Evolutionary conservation across 1,140 invertebrate genomes (phyloP).

Genomic region (Neuroterus valhalla): DNA sequence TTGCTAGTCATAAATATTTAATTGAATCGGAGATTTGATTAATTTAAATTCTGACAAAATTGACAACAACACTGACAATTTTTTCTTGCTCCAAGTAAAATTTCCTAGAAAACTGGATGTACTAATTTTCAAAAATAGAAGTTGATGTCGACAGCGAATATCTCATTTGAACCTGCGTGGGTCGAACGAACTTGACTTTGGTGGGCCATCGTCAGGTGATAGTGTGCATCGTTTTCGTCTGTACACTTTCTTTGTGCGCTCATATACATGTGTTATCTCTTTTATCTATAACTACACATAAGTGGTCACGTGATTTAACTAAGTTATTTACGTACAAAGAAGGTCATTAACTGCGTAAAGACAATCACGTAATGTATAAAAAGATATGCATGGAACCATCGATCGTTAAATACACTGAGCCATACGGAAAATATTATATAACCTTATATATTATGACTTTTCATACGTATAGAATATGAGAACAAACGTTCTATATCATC

Average conservation of each 20-base stretch:
- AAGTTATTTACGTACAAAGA: not conserved
- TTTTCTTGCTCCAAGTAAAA: too few species aligned
- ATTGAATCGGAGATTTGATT: too few species aligned
- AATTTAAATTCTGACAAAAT: too few species aligned
- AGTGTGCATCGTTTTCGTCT: not conserved
- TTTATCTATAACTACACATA: not conserved
- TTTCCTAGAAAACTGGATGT: too few species aligned
- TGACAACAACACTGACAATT: too few species aligned
- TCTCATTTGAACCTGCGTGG: not conserved
- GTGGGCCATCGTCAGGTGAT: not conserved
- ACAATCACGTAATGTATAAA: not conserved
- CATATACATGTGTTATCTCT: not conserved
- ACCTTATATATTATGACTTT: too few species aligned
- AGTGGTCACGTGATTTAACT: not conserved
- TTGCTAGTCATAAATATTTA: too few species aligned
- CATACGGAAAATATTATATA: too few species aligned
- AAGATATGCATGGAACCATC: not conserved
- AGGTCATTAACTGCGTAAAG: not conserved
- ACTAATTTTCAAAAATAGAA: not conserved
- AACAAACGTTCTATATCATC: too few species aligned
- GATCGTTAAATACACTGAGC: too few species aligned
- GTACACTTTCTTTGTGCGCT: not conserved
- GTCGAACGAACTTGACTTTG: conserved; percentile 12
- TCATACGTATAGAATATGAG: too few species aligned
- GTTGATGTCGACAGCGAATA: not conserved